Conservation (phyloP, 2,113 vertebrate species). For the Hyperoodon ampullatus region DNA sequence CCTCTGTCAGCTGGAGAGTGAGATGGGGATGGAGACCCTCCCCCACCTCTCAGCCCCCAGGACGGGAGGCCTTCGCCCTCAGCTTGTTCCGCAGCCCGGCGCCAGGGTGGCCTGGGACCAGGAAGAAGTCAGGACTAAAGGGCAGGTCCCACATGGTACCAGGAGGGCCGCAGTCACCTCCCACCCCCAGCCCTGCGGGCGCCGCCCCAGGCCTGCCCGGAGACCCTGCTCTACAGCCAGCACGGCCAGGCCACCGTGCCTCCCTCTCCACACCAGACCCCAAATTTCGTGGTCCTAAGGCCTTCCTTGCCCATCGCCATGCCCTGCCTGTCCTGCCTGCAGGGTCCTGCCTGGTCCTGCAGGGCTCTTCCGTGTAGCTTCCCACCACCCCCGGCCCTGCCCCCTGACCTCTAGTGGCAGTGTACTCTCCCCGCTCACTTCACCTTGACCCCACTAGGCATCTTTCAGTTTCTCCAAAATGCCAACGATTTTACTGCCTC, state of each 20-base stretch:
- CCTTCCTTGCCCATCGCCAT: accelerated
- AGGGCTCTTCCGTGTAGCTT: not conserved
- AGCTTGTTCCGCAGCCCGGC: too few relatives aligned
- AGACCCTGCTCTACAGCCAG: not conserved
- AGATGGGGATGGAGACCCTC: not conserved
- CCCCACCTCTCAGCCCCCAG: not conserved
- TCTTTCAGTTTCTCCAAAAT: not conserved
- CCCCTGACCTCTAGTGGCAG: not conserved
- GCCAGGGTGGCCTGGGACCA: accelerated
- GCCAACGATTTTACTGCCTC: not conserved
- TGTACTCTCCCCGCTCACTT: not conserved
- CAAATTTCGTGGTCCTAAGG: not conserved
- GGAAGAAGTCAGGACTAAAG: not conserved
- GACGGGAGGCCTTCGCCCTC: not conserved
- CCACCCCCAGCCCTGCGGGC: not conserved
- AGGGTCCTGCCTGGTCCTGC: not conserved
- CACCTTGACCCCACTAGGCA: not conserved
- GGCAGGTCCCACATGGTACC: not conserved
- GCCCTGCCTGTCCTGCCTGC: not conserved
- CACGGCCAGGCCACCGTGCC: not conserved
- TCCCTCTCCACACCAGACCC: not conserved
- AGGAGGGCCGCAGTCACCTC: not conserved
- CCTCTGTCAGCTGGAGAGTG: not conserved
- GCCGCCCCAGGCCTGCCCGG: not conserved
- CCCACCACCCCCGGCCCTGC: not conserved